Conservation (phyloP, 2,113 vertebrate species). For the Mormoops blainvillei region DNA sequence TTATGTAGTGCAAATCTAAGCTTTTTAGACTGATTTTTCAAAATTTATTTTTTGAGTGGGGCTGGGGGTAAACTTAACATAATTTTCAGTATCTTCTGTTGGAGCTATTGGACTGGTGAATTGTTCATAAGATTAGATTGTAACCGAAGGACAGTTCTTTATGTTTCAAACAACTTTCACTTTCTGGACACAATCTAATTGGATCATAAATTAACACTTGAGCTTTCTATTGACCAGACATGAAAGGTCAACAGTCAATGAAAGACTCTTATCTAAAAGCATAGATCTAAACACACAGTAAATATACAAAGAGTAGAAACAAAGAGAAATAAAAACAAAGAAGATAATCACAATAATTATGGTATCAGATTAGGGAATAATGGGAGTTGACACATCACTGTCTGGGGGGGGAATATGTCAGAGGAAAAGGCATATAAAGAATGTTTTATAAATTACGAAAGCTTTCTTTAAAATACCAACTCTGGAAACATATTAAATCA, state of each 20-base stretch:
- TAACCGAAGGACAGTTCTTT: background rate
- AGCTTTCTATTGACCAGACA: background rate
- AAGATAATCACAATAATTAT: background rate
- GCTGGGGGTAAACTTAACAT: background rate
- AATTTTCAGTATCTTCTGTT: background rate
- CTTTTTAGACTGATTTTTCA: background rate
- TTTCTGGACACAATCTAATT: background rate
- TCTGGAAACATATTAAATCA: background rate
- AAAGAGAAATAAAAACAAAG: background rate
- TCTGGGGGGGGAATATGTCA: background rate
- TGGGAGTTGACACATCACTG: background rate
- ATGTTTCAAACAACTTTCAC: background rate
- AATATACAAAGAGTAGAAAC: background rate
- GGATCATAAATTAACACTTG: background rate
- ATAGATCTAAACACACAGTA: background rate
- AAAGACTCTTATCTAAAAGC: background rate
- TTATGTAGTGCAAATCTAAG: background rate
- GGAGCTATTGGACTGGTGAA: background rate
- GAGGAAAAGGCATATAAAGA: background rate
- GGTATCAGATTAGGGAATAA: background rate
- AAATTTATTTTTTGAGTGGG: background rate
- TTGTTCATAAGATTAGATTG: background rate
- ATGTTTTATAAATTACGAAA: background rate
- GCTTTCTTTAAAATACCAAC: conserved; percentile 8
- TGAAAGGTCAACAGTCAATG: background rate